Evolutionary conservation across 2,888 invertebrate genomes (phyloP).

Genomic region (Cosmopolites sordidus): DNA sequence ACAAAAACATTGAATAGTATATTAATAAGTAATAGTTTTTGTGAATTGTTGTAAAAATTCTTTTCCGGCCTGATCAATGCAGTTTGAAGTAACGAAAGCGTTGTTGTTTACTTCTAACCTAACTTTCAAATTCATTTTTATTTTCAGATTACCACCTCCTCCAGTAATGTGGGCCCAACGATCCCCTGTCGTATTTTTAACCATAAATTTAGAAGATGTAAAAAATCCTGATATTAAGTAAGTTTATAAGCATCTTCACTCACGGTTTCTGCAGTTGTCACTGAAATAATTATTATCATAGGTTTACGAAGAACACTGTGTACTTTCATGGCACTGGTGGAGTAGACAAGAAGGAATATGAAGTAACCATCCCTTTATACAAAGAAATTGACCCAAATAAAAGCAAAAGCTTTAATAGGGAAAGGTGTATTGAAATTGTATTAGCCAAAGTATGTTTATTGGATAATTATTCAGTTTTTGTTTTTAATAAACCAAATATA

Average conservation of each 20-base stretch:
- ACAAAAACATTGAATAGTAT: too few species aligned
- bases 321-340: constrained; percentile 84
- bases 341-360: constrained; percentile 78
- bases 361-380: constrained; percentile 81
- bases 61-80: too few species aligned
- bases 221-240: constrained; percentile 77
- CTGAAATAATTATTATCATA: constrained; percentile 27
- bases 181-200: constrained; percentile 75
- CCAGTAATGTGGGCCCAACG: constrained; percentile 93
- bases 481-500: constrained; percentile 6
- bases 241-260: constrained; percentile 38
- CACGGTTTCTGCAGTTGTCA: not conserved
- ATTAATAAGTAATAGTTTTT: too few species aligned
- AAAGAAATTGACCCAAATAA: constrained; percentile 79
- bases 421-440: constrained; percentile 70
- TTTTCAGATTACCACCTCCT: constrained; percentile 68
- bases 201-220: constrained; percentile 86
- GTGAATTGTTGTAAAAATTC: too few species aligned
- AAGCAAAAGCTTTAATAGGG: constrained; percentile 66
- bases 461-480: not conserved
- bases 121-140: constrained; percentile 37
- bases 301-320: constrained; percentile 68
- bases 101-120: constrained; percentile 28
- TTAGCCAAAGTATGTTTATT: constrained; percentile 54
- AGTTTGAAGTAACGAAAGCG: not conserved